Percentiles rank a stretch among this genome's conserved stretches.
Conservation (phyloP, 1,140 invertebrate genomes). For the Macrosteles quadrilineatus region DNA sequence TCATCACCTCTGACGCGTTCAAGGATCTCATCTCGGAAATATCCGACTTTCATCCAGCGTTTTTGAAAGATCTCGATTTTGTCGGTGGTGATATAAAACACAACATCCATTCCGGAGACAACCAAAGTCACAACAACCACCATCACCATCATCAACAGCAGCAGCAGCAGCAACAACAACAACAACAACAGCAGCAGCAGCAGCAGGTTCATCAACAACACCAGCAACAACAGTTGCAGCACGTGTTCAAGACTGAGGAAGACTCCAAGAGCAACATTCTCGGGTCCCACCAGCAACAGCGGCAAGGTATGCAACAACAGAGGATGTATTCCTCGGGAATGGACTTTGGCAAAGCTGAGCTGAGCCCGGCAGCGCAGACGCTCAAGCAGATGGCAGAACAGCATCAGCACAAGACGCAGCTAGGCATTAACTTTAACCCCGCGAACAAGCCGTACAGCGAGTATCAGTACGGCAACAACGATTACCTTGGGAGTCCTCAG, state of each 20-base stretch:
- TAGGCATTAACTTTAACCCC: slow-evolving; percentile 55
- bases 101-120: slow-evolving; percentile 43
- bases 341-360: slow-evolving; percentile 53
- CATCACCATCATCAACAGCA: slow-evolving; percentile 35
- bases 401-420: slow-evolving; percentile 83
- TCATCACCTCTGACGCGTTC: slow-evolving; percentile 76
- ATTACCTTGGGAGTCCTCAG: slow-evolving; percentile 48
- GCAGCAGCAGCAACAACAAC: slow-evolving; percentile 40
- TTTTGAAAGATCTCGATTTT: slow-evolving; percentile 82
- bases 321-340: slow-evolving; percentile 18
- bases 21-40: slow-evolving; percentile 89
- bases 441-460: slow-evolving; percentile 40
- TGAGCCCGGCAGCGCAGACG: slow-evolving; percentile 88
- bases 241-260: slow-evolving; percentile 20
- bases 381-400: slow-evolving; percentile 96
- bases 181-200: slow-evolving; percentile 40
- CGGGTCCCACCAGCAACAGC: slow-evolving; percentile 2
- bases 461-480: slow-evolving; percentile 37
- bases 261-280: slow-evolving; percentile 7
- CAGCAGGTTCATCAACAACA: slow-evolving; percentile 31
- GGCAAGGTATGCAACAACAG: not conserved
- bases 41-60: slow-evolving; percentile 76
- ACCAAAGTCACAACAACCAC: not conserved
- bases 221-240: slow-evolving; percentile 37
- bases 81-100: slow-evolving; percentile 56